Base-by-base conservation (phyloP, 2,888 invertebrate genomes). In the Rhyacophila evoluta region DNA sequence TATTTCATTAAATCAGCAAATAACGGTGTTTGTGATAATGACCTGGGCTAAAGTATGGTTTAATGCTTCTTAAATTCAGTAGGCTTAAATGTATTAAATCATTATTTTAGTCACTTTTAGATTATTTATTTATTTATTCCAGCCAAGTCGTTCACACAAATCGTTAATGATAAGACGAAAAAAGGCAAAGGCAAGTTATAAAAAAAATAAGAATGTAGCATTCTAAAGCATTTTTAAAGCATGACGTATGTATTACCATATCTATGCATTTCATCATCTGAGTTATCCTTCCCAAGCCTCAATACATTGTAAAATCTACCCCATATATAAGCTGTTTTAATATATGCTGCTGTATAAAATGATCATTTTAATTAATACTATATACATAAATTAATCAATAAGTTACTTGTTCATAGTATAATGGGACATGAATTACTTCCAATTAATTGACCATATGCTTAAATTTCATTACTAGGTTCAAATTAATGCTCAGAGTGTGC, bases 61-160 rank as follows among this genome's bases (percentile, higher is more conserved):
- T 41, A 15, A 5, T 5, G 41, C 19, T 41, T 41, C 8, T 8
- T 41, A 25, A 55, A 25, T 55, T 55, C 8, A 55, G 25, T 55
- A 55, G 15, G 5, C 41, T 15, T 0, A 10, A 55, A 55, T 55
- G 5, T 55, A 25, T 25, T 55, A 55, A 19, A 55, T 55, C 10
- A 33, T 33, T 33, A 33, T 4, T 33, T 33, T 33, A 55, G 19
- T 55, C 55, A 69, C 73, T 74, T 79, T 79, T 70, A 41, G 38
- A 76, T 80, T 74, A 74, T 67, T 79, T 69, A 28, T 72, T 75
- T 79, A 79, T 72, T 75, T 79, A 79, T 81, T 82, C 19, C 82
- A 82, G 82, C 77, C n/a, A 82, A 80, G 76, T 82, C 79, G 39
- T 74, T 81, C 71, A 79, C 79, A 74, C 79, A 82, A 80, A 81